Percentiles rank a stretch among this genome's conserved stretches.
Evolutionary conservation across 1,140 invertebrate species (phyloP).

Genomic region (Cylas formicarius): DNA sequence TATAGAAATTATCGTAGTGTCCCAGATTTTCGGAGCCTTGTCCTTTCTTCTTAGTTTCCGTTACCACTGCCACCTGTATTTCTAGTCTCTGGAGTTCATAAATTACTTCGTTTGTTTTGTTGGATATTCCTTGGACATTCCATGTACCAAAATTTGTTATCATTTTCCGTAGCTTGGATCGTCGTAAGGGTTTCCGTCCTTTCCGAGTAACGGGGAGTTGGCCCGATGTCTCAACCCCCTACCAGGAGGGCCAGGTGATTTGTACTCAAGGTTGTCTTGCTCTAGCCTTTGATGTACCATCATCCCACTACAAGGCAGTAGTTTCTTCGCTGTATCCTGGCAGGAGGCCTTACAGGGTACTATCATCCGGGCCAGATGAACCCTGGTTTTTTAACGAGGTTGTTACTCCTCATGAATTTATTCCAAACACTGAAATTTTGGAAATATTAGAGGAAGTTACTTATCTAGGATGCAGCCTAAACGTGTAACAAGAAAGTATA

Average conservation of each 20-base stretch:
- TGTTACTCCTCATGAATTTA: too few species aligned
- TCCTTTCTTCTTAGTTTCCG: slow-evolving; percentile 12
- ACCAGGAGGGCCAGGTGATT: too few species aligned
- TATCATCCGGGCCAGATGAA: slow-evolving; percentile 8
- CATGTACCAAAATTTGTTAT: slow-evolving; percentile 7
- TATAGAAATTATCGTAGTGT: slow-evolving; percentile 14
- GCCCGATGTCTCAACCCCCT: neutral
- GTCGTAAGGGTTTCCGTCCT: slow-evolving; percentile 1
- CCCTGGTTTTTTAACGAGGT: too few species aligned
- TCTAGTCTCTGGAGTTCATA: neutral
- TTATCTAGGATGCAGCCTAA: too few species aligned
- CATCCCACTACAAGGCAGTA: slow-evolving; percentile 2
- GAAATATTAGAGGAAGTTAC: too few species aligned
- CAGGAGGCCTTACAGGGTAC: neutral
- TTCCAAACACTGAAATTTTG: too few species aligned
- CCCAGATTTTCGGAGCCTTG: slow-evolving; percentile 11
- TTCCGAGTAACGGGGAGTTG: neutral
- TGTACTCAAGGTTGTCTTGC: slow-evolving; percentile 4
- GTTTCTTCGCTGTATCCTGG: too few species aligned
- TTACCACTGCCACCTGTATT: neutral
- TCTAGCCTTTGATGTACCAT: slow-evolving; percentile 7
- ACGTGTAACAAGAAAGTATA: too few species aligned
- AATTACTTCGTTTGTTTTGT: slow-evolving; percentile 4
- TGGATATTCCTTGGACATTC: slow-evolving; percentile 4
- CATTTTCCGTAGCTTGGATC: slow-evolving; percentile 7